phyloP scores from a whole-genome alignment of 2,888 invertebrate species.

The Synergus japonicus region DNA sequence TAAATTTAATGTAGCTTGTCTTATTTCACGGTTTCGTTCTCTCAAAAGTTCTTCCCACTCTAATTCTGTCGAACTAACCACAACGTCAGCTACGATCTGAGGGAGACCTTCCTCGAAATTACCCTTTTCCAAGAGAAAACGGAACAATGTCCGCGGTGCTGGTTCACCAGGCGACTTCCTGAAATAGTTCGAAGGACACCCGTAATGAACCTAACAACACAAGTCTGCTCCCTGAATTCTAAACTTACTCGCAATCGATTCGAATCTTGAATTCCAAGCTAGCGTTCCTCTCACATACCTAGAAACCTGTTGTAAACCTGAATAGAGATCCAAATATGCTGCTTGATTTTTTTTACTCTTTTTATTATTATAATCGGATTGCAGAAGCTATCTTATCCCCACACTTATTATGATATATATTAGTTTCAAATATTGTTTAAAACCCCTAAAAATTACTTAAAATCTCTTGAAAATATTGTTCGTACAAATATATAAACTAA shows the following conservation, averaged over 20 bases:
- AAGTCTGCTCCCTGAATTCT: slow-evolving; percentile 35
- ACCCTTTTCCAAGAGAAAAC: slow-evolving; percentile 32
- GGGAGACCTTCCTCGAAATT: slow-evolving; percentile 48
- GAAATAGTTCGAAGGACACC: slow-evolving; percentile 32
- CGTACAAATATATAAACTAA: no score
- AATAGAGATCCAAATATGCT: no score
- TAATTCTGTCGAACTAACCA: slow-evolving; percentile 56
- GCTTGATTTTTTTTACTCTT: no score
- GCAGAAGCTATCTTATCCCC: no score
- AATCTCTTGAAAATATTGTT: no score
- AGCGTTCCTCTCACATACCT: not conserved
- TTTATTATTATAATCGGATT: no score
- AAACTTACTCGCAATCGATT: slow-evolving; percentile 28
- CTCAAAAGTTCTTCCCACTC: slow-evolving; percentile 26
- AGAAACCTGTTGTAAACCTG: not conserved
- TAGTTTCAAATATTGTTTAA: no score
- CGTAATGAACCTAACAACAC: slow-evolving; percentile 16
- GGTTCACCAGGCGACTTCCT: slow-evolving; percentile 29
- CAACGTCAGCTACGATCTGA: slow-evolving; percentile 46
- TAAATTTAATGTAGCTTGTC: slow-evolving; percentile 23
- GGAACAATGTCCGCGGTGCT: slow-evolving; percentile 32
- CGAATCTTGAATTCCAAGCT: slow-evolving; percentile 9
- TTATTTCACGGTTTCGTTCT: slow-evolving; percentile 26
- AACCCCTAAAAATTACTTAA: no score
- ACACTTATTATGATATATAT: no score